Percentiles rank a stretch among this genome's conserved stretches.
phyloP scores from a whole-genome alignment of 2,888 invertebrate genomes.

The Leucoptera coffeella region DNA sequence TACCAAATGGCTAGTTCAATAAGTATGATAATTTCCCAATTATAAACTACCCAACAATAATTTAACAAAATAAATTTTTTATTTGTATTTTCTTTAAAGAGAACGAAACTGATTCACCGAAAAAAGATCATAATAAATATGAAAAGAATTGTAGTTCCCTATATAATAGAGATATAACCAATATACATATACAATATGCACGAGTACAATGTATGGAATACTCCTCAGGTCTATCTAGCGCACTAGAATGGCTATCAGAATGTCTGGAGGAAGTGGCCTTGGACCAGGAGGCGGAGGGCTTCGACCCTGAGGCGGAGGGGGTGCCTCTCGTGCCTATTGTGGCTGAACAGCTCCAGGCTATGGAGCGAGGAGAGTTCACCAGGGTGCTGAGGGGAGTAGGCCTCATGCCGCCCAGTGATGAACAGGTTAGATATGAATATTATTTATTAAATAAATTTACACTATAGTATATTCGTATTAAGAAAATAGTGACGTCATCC shows the following conservation, averaged over 20 bases:
- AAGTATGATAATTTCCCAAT: too few species aligned
- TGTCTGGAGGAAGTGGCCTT: constrained; percentile 67
- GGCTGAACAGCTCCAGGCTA: constrained; percentile 62
- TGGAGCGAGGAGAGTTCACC: constrained; percentile 66
- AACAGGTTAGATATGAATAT: constrained; percentile 41
- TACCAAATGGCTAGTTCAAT: too few species aligned
- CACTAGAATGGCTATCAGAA: constrained; percentile 69
- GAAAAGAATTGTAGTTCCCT: too few species aligned
- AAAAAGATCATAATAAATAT: too few species aligned
- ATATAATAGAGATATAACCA: too few species aligned
- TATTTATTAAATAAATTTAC: not conserved
- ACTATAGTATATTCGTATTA: constrained; percentile 1
- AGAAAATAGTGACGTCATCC: too few species aligned
- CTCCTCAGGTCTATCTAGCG: constrained; percentile 42
- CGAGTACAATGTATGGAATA: too few species aligned
- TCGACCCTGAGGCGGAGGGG: constrained; percentile 59
- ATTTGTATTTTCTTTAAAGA: too few species aligned
- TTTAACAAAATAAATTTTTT: too few species aligned
- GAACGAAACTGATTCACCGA: too few species aligned
- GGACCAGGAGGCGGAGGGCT: constrained; percentile 61
- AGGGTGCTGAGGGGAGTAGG: constrained; percentile 65
- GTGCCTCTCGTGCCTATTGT: constrained; percentile 76
- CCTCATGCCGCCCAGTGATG: constrained; percentile 61
- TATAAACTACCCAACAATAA: too few species aligned
- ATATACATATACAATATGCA: too few species aligned